These are phyloP conservation scores for Endomychus coccineus DNA, from an alignment of 2,888 invertebrate genomes.

Conservation along the genomic window DNA sequence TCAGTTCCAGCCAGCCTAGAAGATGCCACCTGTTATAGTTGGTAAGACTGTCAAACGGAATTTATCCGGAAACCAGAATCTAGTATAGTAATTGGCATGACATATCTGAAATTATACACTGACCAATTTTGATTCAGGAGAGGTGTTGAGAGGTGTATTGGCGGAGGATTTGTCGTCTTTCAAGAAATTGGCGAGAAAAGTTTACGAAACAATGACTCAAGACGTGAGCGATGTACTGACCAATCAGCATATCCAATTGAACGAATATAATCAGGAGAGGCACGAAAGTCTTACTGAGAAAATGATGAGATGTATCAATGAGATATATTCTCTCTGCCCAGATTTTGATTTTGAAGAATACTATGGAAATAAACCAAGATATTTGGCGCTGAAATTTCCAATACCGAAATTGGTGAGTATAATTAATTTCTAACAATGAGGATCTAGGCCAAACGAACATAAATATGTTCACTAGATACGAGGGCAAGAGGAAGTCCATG, in stretches of 20 bases:
- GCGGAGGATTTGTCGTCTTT: constrained; percentile 36
- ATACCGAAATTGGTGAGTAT: constrained; percentile 23
- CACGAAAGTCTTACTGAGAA: constrained; percentile 30
- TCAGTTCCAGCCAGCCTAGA: no score
- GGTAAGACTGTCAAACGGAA: no score
- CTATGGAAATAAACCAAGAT: constrained; percentile 28
- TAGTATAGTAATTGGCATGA: no score
- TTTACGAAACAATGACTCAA: constrained; percentile 42
- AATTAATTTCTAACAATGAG: not conserved
- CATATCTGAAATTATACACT: no score
- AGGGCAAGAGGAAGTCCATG: no score
- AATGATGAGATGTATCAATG: constrained; percentile 37
- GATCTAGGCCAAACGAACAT: not conserved
- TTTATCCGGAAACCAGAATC: no score
- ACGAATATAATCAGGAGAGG: constrained; percentile 33
- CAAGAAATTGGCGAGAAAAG: constrained; percentile 34
- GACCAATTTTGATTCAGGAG: constrained; percentile 27
- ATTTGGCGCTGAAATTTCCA: constrained; percentile 31
- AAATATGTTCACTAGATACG: no score
- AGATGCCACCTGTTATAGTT: no score
- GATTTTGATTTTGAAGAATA: constrained; percentile 39
- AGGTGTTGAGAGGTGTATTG: constrained; percentile 31
- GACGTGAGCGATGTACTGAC: constrained; percentile 41
- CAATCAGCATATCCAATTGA: constrained; percentile 39
- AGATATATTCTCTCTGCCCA: constrained; percentile 34